These are phyloP conservation scores for Hydractinia symbiolongicarpus DNA, from an alignment of 30 jellyfish, hydroid and myxozoan species.

Conservation along the genomic window DNA sequence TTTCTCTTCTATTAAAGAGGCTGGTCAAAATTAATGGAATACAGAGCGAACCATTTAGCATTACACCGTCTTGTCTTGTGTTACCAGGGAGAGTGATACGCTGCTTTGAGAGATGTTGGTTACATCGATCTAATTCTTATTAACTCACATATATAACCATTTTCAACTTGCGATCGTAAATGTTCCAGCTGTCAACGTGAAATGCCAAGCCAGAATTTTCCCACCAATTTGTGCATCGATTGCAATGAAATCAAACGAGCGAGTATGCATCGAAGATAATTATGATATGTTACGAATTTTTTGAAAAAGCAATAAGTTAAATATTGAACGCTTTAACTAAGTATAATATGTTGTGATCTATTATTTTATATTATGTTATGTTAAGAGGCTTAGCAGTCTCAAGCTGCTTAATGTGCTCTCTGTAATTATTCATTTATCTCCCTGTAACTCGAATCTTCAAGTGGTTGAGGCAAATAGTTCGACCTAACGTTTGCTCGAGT, in stretches of 20 bases:
- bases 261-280: not conserved
- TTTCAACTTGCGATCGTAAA: not conserved
- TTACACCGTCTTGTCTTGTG: slow-evolving; percentile 18
- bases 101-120: not conserved
- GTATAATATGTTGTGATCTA: no score
- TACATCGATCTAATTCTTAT: not conserved
- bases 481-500: no score
- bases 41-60: slow-evolving; percentile 23
- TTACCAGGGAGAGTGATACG: not conserved
- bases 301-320: no score
- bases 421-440: no score
- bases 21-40: not conserved
- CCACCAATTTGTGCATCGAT: not conserved
- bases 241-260: slow-evolving; percentile 13
- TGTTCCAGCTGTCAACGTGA: not conserved
- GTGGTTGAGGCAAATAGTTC: no score
- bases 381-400: no score
- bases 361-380: no score
- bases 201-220: not conserved
- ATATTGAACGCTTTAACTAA: no score
- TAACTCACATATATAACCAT: not conserved
- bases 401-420: no score
- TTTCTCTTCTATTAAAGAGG: not conserved
- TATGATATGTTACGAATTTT: no score
- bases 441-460: no score